Evolutionary conservation across 2,113 vertebrate genomes (phyloP).

Genomic region (Mirza zaza): DNA sequence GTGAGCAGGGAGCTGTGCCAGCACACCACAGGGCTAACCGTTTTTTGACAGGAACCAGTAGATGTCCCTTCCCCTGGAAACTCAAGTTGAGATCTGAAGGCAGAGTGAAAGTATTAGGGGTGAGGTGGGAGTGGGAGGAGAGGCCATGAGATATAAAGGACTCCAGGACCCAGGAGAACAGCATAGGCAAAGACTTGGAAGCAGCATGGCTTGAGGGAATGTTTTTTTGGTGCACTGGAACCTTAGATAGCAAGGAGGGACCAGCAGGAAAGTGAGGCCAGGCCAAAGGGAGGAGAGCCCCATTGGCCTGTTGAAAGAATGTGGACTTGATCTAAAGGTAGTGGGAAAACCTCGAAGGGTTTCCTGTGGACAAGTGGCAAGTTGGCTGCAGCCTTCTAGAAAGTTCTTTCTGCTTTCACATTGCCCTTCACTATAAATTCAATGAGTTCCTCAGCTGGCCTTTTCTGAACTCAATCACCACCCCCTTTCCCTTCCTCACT

Average conservation of each 20-base stretch:
- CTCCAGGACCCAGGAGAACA: not conserved
- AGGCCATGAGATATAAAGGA: not conserved
- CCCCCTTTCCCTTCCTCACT: not conserved
- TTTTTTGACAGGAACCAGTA: not conserved
- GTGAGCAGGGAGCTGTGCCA: not conserved
- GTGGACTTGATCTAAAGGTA: not conserved
- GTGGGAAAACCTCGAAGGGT: not conserved
- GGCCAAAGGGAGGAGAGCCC: not conserved
- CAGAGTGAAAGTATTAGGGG: not conserved
- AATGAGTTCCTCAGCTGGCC: not conserved
- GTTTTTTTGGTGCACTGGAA: not conserved
- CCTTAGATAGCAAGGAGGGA: not conserved
- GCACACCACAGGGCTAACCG: not conserved
- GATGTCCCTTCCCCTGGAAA: not conserved
- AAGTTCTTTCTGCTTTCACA: not conserved
- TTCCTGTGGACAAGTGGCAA: not conserved
- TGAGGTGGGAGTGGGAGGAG: not conserved
- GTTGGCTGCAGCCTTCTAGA: not conserved
- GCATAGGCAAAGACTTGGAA: not conserved
- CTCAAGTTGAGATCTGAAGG: not conserved
- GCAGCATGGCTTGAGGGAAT: not conserved
- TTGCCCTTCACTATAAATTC: not conserved
- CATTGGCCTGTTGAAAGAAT: not conserved
- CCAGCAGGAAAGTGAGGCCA: not conserved
- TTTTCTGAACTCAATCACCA: not conserved